These are phyloP conservation scores for Eudasyphora cyanicolor DNA, from an alignment of 2,888 invertebrate species.

Conservation along the genomic window DNA sequence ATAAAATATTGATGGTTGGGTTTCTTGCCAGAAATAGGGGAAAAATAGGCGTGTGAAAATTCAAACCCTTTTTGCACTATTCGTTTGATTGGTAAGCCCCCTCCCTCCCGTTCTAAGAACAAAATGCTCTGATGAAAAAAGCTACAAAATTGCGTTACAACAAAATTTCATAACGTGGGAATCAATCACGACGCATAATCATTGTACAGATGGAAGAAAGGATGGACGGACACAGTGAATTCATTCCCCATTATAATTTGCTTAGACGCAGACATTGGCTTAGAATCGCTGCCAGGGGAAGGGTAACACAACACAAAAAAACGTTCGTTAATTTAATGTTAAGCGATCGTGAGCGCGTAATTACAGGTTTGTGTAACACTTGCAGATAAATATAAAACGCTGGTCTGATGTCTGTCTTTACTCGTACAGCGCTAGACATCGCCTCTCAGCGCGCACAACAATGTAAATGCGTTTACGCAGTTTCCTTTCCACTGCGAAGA, in stretches of 20 bases:
- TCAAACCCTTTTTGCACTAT: slow-evolving; percentile 50
- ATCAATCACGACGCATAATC: slow-evolving; percentile 69
- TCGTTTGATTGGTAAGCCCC: not conserved
- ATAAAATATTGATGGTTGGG: slow-evolving; percentile 35
- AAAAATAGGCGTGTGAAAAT: slow-evolving; percentile 61
- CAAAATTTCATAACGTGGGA: slow-evolving; percentile 67
- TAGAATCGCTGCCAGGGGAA: not conserved
- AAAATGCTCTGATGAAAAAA: no score
- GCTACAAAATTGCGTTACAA: slow-evolving; percentile 56
- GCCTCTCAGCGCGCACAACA: not conserved
- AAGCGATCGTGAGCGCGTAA: slow-evolving; percentile 64
- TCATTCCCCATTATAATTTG: slow-evolving; percentile 58
- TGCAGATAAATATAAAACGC: slow-evolving; percentile 45
- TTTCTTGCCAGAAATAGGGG: not conserved
- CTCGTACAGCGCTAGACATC: not conserved
- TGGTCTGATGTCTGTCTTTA: slow-evolving; percentile 44
- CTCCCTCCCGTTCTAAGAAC: slow-evolving; percentile 27
- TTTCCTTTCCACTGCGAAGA: not conserved
- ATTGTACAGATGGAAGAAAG: slow-evolving; percentile 60
- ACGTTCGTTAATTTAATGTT: slow-evolving; percentile 56
- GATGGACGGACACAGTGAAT: slow-evolving; percentile 68
- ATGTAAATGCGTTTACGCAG: slow-evolving; percentile 65
- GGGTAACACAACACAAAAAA: slow-evolving; percentile 22
- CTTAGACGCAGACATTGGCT: slow-evolving; percentile 24
- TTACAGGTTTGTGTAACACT: slow-evolving; percentile 65